phyloP scores from a whole-genome alignment of 2,888 invertebrate species.

The Sthenelais limicola region DNA sequence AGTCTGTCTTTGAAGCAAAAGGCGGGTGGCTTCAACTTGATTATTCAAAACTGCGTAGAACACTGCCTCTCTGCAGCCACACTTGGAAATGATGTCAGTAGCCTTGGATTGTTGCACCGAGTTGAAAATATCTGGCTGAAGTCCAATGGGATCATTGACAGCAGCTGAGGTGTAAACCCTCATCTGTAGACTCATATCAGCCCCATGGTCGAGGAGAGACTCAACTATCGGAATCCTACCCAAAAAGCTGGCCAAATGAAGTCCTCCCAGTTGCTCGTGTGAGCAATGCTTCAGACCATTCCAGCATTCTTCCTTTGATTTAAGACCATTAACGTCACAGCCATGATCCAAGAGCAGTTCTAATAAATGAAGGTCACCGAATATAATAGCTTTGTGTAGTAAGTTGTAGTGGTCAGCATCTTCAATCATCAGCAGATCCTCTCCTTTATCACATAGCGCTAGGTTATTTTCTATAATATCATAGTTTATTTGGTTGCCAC shows the following conservation, averaged over 20 bases:
- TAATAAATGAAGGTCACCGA: constrained; percentile 27
- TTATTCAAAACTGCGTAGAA: constrained; percentile 47
- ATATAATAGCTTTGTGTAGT: constrained; percentile 47
- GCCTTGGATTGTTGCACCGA: constrained; percentile 7
- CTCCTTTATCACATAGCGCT: constrained; percentile 9
- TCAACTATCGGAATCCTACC: constrained; percentile 13
- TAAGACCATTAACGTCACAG: constrained; percentile 2
- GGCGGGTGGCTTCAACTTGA: constrained; percentile 35
- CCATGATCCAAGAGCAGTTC: constrained; percentile 32
- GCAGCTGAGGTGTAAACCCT: constrained; percentile 44
- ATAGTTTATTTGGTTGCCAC: constrained; percentile 3
- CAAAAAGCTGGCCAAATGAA: constrained; percentile 32
- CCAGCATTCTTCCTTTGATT: constrained; percentile 15
- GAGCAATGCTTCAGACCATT: constrained; percentile 3
- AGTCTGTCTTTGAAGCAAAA: constrained; percentile 29
- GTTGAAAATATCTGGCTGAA: constrained; percentile 30
- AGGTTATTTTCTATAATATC: constrained; percentile 3
- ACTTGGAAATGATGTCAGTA: constrained; percentile 36
- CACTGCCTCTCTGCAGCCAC: constrained; percentile 44
- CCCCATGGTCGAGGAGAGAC: constrained; percentile 7
- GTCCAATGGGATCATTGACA: constrained; percentile 37
- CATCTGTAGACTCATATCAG: constrained; percentile 2
- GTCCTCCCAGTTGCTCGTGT: constrained; percentile 26
- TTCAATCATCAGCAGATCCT: constrained; percentile 43
- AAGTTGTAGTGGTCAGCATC: constrained; percentile 48